Percentiles rank a stretch among this genome's conserved stretches.
These are phyloP conservation scores for Andrena minutula DNA, from an alignment of 2,888 invertebrate genomes.

Conservation along the genomic window DNA sequence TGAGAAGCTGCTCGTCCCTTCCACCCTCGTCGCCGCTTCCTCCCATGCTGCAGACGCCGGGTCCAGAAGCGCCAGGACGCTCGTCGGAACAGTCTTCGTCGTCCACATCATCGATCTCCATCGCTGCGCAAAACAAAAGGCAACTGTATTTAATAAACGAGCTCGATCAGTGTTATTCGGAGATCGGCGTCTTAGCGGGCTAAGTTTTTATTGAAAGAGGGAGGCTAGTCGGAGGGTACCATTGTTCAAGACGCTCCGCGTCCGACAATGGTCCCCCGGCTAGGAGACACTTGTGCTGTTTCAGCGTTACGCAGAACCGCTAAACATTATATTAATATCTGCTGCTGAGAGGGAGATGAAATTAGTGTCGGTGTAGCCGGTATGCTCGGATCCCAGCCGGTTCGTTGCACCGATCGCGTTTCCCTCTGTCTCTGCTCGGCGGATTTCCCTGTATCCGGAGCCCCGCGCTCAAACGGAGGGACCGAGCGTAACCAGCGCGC, in stretches of 20 bases:
- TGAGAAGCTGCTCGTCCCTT: constrained; percentile 73
- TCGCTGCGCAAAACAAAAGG: constrained; percentile 67
- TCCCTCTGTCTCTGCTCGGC: neutral
- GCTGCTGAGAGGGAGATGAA: neutral
- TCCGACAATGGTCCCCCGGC: neutral
- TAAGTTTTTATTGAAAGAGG: neutral
- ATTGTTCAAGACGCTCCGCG: too few species aligned
- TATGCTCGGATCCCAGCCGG: constrained; percentile 1
- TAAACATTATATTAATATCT: constrained; percentile 4
- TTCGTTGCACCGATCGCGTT: constrained; percentile 17
- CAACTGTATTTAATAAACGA: neutral
- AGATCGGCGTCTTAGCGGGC: neutral
- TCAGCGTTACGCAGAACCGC: neutral
- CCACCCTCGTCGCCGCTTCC: constrained; percentile 72
- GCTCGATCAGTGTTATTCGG: neutral
- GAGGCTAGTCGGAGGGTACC: too few species aligned
- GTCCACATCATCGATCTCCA: constrained; percentile 76
- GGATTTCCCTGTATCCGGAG: constrained; percentile 54
- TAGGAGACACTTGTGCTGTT: neutral
- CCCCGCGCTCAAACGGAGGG: constrained; percentile 33
- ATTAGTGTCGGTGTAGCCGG: neutral
- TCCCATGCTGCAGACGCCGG: constrained; percentile 50
- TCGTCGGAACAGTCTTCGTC: constrained; percentile 54
- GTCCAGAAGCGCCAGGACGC: constrained; percentile 49
- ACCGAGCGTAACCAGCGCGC: constrained; percentile 50